These are phyloP conservation scores for Troides helena DNA, from an alignment of 2,888 invertebrate species.

Conservation along the genomic window DNA sequence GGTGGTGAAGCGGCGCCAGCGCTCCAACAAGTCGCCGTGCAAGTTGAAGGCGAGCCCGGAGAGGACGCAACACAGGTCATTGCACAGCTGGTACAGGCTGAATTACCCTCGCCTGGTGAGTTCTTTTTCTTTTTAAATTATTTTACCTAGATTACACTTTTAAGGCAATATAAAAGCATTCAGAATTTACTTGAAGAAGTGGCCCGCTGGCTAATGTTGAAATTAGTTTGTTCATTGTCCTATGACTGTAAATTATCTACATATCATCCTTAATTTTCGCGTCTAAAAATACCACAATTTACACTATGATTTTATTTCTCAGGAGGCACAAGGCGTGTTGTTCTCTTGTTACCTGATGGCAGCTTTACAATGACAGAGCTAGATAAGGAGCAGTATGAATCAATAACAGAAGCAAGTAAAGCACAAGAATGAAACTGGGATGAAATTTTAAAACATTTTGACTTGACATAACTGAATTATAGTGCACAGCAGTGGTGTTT, in stretches of 20 bases:
- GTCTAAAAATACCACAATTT: too few species aligned
- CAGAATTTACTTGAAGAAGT: too few species aligned
- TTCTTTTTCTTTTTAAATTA: constrained; percentile 16
- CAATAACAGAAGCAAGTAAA: constrained; percentile 80
- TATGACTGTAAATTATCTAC: too few species aligned
- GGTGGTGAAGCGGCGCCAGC: constrained; percentile 73
- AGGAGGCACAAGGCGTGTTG: constrained; percentile 92
- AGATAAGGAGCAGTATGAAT: constrained; percentile 91
- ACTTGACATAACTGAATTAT: constrained; percentile 8
- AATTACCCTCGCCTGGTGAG: constrained; percentile 90
- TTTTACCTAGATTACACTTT: too few species aligned
- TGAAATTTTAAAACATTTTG: constrained; percentile 8
- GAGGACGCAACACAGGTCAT: constrained; percentile 89
- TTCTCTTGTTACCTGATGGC: constrained; percentile 90
- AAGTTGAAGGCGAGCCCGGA: constrained; percentile 77
- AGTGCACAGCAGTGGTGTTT: constrained; percentile 3
- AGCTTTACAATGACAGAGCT: constrained; percentile 93
- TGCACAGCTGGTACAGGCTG: constrained; percentile 91
- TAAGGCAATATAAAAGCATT: too few species aligned
- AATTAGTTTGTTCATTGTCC: too few species aligned
- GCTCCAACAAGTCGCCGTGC: constrained; percentile 77
- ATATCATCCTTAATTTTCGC: too few species aligned
- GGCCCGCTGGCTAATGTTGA: too few species aligned
- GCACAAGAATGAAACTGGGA: constrained; percentile 68
- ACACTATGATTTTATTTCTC: constrained; percentile 14